Base-by-base conservation (phyloP, 2,797 vertebrate genomes). In the Aulostomus chinensis region DNA sequence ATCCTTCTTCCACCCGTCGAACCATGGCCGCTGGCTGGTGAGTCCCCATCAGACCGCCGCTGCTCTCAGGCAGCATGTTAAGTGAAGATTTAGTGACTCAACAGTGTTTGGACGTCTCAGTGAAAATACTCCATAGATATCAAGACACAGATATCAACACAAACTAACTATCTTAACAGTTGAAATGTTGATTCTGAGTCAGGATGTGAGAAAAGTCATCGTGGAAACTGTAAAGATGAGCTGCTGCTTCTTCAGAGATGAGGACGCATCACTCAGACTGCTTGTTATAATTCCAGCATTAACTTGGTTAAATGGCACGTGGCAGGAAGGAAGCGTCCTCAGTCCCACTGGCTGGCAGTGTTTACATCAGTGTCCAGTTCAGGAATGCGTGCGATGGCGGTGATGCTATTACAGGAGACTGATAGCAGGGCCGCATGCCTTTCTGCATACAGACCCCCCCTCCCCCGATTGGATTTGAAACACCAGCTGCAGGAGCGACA, bases 11-110 rank as follows among this genome's bases (percentile, higher is more conserved):
- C 97, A 99, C 70, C 97, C 97, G 26, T 99, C 97, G 57, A 99
- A 98, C 80, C 95, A 98, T 1, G 97, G 97, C 6, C 94, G 96
- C 51, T 99, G 97, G 97, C 84, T 99, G 94, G 97, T 99, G 84
- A 96, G 95, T 91, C 9, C 9, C 9, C 24, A 25, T 1, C 9
- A 25, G 24, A 25, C 24, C 1, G 24, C 9, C 24, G 6, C 9
- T 25, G 24, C 24, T 25, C 9, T 25, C 9, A 25, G 9, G 24
- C 9, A 25, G 24, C 24, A 25, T n/a, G n/a, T n/a, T n/a, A n/a
- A n/a, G n/a, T n/a, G n/a, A n/a, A n/a, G n/a, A n/a, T n/a, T n/a
- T n/a, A n/a, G n/a, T n/a, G n/a, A n/a, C n/a, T n/a, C n/a, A n/a
- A n/a, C n/a, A n/a, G n/a, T n/a, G n/a, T n/a, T n/a, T n/a, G n/a